These are phyloP conservation scores for Cygnus buccinator DNA, from an alignment of 2,113 vertebrate genomes.

Conservation along the genomic window DNA sequence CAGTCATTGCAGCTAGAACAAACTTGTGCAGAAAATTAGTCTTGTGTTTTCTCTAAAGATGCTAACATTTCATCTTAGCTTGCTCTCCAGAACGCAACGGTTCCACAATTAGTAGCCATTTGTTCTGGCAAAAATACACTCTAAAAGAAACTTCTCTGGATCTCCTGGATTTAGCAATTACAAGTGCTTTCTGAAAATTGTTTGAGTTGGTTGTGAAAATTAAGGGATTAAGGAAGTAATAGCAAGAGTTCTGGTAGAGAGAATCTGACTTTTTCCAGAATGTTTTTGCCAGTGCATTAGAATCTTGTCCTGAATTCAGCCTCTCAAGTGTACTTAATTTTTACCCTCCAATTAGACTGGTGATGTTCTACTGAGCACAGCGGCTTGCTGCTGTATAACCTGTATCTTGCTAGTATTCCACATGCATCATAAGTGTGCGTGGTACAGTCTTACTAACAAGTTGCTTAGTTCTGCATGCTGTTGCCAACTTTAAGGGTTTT, in stretches of 20 bases:
- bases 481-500: background rate
- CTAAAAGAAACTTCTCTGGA: background rate
- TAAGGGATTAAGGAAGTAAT: background rate
- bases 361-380: background rate
- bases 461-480: background rate
- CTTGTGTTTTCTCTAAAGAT: background rate
- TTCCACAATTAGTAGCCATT: background rate
- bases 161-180: background rate
- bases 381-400: background rate
- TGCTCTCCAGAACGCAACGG: background rate
- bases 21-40: background rate
- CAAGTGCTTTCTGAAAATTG: background rate
- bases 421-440: accelerated
- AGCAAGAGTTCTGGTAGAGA: background rate
- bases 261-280: background rate
- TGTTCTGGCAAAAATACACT: background rate
- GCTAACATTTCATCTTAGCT: background rate
- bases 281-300: background rate
- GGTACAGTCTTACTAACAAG: background rate
- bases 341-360: background rate
- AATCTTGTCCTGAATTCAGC: background rate
- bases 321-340: background rate
- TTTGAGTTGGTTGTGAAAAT: background rate
- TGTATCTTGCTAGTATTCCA: background rate
- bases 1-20: background rate